Conservation (phyloP, 2,797 vertebrate genomes). For the Enteromius viviparus region DNA sequence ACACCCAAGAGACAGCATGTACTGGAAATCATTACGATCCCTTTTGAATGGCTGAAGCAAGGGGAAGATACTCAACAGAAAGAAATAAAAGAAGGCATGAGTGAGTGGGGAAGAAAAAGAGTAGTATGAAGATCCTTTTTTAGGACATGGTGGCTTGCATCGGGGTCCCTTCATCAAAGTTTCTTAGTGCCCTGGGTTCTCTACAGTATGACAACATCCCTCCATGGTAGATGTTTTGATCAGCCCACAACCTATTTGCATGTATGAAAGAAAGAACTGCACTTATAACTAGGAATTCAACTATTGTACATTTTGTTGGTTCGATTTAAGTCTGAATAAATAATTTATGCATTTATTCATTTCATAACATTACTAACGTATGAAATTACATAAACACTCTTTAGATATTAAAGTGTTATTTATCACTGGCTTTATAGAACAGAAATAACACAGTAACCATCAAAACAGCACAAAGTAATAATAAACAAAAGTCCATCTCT, state of each 20-base stretch:
- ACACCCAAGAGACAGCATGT: slow-evolving; percentile 24
- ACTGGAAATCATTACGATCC: slow-evolving; percentile 38
- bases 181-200: slow-evolving; percentile 29
- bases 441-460: too few relatives aligned
- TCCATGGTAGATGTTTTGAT: slow-evolving; percentile 31
- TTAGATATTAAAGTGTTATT: too few relatives aligned
- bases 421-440: too few relatives aligned
- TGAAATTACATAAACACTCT: too few relatives aligned
- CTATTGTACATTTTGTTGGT: too few relatives aligned
- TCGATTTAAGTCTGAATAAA: too few relatives aligned
- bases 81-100: neutral
- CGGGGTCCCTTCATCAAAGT: slow-evolving; percentile 48
- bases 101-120: neutral
- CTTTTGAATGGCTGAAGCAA: slow-evolving; percentile 37
- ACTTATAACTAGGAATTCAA: neutral
- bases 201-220: slow-evolving; percentile 10
- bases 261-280: slow-evolving; percentile 14
- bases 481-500: too few relatives aligned
- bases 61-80: slow-evolving; percentile 27
- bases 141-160: slow-evolving; percentile 47
- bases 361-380: too few relatives aligned
- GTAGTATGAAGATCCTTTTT: slow-evolving; percentile 48
- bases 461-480: too few relatives aligned
- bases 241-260: slow-evolving; percentile 41
- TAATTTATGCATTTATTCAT: too few relatives aligned